Evolutionary conservation across 2,888 invertebrate genomes (phyloP).

Genomic region (Bellardia pandia): DNA sequence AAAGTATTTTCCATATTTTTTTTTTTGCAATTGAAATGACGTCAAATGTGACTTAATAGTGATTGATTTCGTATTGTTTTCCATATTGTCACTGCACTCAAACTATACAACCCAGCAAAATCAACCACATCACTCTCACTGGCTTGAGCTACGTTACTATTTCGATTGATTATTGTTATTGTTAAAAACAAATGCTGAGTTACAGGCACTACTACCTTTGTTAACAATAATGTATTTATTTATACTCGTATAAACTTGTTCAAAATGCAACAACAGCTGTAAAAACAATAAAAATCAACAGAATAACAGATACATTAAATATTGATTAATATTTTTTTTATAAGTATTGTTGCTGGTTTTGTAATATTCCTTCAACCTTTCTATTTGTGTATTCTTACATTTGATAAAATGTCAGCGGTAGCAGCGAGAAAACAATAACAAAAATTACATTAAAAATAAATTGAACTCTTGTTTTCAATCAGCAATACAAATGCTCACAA

Average conservation of each 20-base stretch:
- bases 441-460: constrained; percentile 67
- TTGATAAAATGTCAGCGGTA: neutral
- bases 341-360: constrained; percentile 14
- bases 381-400: neutral
- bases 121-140: neutral
- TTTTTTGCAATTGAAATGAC: constrained; percentile 43
- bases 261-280: constrained; percentile 21
- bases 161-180: neutral
- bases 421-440: constrained; percentile 1
- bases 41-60: constrained; percentile 61
- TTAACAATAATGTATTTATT: constrained; percentile 37
- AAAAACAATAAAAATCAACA: constrained; percentile 1
- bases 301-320: constrained; percentile 52
- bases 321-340: constrained; percentile 62
- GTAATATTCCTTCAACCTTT: neutral
- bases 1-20: neutral
- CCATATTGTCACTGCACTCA: constrained; percentile 1
- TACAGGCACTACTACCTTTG: neutral
- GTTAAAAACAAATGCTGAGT: neutral
- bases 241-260: neutral
- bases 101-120: neutral
- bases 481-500: constrained; percentile 25
- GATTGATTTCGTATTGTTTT: constrained; percentile 56
- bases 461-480: constrained; percentile 63
- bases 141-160: neutral